Conservation (phyloP, 2,113 vertebrate genomes). For the Egretta garzetta region DNA sequence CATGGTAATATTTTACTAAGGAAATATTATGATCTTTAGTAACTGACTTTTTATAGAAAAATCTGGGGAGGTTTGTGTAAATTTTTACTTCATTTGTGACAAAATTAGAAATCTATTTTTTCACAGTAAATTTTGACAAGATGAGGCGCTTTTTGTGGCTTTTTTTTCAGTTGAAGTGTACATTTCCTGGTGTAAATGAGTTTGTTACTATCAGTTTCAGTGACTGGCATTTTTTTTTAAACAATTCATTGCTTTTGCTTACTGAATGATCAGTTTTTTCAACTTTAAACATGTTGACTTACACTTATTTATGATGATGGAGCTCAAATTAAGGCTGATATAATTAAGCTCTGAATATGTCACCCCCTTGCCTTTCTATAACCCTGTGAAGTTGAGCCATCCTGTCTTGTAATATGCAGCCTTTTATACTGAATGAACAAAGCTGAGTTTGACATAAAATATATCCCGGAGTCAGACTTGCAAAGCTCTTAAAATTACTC, state of each 20-base stretch:
- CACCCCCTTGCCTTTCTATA: neutral
- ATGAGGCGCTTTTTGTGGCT: neutral
- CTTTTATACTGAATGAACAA: slow-evolving; percentile 27
- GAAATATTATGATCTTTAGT: neutral
- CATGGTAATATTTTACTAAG: neutral
- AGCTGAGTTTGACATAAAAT: slow-evolving; percentile 34
- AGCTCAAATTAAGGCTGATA: neutral
- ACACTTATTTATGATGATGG: neutral
- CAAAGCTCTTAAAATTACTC: slow-evolving; percentile 53
- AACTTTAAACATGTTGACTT: neutral
- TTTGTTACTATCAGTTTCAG: neutral
- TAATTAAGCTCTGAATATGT: neutral
- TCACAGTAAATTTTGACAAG: neutral
- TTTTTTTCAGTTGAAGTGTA: neutral
- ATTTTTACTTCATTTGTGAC: neutral
- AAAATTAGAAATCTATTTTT: neutral
- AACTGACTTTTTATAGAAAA: neutral
- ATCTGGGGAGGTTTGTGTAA: neutral
- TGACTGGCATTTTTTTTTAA: neutral
- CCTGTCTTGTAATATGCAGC: neutral
- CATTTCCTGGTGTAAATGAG: neutral
- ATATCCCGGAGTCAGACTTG: slow-evolving; percentile 20
- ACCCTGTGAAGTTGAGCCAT: neutral
- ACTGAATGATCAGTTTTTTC: neutral
- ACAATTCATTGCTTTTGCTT: neutral